Conservation (phyloP, 2,888 invertebrate genomes). For the Dugesia japonica region DNA sequence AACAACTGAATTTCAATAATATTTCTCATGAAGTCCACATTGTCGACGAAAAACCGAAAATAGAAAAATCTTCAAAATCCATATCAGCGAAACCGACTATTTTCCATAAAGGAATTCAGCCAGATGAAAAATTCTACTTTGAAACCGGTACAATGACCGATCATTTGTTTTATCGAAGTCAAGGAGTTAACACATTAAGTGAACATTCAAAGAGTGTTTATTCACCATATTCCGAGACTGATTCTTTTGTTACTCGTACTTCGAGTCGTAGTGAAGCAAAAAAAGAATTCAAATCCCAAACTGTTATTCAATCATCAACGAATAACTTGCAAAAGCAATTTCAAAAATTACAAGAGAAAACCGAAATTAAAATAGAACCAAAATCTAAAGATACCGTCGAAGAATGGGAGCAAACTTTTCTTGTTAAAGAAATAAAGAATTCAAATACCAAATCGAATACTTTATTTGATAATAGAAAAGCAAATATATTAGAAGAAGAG, state of each 20-base stretch:
- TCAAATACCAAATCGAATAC: background rate
- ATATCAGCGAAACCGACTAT: background rate
- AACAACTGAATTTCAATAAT: background rate
- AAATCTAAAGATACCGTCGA: background rate
- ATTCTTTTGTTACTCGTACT: background rate
- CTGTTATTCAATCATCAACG: background rate
- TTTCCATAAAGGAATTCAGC: background rate
- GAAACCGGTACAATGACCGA: background rate
- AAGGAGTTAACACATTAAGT: background rate
- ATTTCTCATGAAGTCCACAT: background rate
- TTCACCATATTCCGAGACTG: background rate
- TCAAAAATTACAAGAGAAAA: background rate
- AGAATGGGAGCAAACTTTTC: background rate
- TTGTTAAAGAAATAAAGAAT: background rate
- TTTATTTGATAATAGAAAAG: background rate
- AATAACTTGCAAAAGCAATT: background rate
- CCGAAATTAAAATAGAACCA: background rate
- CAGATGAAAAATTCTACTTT: background rate
- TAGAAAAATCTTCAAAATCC: background rate
- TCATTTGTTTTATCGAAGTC: conserved; percentile 7
- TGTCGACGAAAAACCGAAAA: background rate
- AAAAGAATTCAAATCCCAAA: background rate
- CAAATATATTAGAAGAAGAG: background rate
- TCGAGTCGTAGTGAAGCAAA: background rate
- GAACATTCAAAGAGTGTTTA: background rate